Conservation (phyloP, 2,797 vertebrate species). For the Galaxias olidus region DNA sequence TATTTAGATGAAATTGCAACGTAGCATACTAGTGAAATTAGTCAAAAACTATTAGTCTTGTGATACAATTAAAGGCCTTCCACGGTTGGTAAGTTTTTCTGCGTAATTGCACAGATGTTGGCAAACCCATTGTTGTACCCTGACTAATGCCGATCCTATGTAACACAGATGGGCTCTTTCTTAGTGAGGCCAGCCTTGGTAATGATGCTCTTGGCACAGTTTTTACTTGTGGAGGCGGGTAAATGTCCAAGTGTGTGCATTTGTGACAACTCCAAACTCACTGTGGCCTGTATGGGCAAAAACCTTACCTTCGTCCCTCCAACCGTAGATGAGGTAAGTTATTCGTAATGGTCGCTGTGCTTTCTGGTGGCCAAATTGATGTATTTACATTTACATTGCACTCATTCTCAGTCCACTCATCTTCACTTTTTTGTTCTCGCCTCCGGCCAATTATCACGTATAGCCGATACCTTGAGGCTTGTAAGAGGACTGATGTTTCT, state of each 20-base stretch:
- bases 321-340: conserved; percentile 81
- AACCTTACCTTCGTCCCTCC: conserved; percentile 78
- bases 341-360: too few species aligned
- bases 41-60: too few species aligned
- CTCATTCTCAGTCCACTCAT: too few species aligned
- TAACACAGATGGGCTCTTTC: conserved; percentile 47
- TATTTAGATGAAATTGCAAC: too few species aligned
- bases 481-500: too few species aligned
- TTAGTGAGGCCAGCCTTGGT: conserved; percentile 29
- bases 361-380: too few species aligned
- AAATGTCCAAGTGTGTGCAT: conserved; percentile 80
- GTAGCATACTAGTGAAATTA: too few species aligned
- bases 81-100: neutral
- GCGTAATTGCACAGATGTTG: conserved; percentile 1
- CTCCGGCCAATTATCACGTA: too few species aligned
- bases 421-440: too few species aligned
- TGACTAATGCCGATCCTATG: neutral
- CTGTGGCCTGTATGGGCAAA: conserved; percentile 75
- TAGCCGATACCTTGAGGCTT: too few species aligned
- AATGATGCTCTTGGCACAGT: conserved; percentile 42
- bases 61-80: neutral
- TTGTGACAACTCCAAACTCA: conserved; percentile 78
- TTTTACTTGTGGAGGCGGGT: neutral
- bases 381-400: too few species aligned
- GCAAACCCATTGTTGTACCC: neutral